phyloP scores from a whole-genome alignment of 2,888 invertebrate species.

The Campoplex capitator region DNA sequence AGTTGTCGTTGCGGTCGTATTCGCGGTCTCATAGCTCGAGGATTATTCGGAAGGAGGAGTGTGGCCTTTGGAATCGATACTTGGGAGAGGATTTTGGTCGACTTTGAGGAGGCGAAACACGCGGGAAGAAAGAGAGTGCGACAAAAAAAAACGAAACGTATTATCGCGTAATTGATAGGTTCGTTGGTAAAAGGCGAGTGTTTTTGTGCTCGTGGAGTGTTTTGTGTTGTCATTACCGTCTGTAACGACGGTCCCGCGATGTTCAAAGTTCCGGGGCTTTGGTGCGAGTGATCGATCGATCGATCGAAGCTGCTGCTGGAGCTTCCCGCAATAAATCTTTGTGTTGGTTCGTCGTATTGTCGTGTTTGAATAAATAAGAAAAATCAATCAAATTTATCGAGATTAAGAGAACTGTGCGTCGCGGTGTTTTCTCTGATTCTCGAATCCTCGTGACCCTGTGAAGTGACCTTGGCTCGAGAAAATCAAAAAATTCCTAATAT shows the following conservation, averaged over 20 bases:
- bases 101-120: conserved; percentile 22
- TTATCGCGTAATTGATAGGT: neutral
- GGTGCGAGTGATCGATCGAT: no score
- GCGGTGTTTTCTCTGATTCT: neutral
- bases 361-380: neutral
- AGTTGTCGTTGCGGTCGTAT: conserved; percentile 29
- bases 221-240: neutral
- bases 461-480: neutral
- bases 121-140: conserved; percentile 33
- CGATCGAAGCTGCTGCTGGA: neutral
- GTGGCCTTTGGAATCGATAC: conserved; percentile 16
- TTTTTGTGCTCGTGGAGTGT: neutral
- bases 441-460: neutral
- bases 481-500: neutral
- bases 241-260: neutral
- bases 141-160: neutral
- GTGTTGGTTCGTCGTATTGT: neutral
- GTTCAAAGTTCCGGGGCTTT: neutral
- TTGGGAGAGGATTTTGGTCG: conserved; percentile 6
- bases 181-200: neutral
- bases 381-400: neutral
- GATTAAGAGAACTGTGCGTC: neutral
- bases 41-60: neutral
- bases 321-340: neutral
- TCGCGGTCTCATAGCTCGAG: neutral